Evolutionary conservation across 2,888 invertebrate genomes (phyloP).

Genomic region (Dendrolimus pini): DNA sequence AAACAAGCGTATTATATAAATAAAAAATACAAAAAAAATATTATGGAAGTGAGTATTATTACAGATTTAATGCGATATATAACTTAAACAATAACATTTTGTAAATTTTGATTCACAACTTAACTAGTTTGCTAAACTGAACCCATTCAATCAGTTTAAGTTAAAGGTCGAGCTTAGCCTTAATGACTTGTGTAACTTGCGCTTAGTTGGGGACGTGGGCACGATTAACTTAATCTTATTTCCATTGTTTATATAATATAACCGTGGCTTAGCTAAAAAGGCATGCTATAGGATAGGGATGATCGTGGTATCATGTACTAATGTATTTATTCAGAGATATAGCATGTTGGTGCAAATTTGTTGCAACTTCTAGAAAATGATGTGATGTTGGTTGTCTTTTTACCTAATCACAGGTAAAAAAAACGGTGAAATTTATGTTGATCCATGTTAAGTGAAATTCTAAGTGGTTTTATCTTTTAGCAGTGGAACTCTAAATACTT

Average conservation of each 20-base stretch:
- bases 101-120: not conserved
- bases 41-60: too few relatives aligned
- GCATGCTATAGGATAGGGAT: not conserved
- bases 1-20: too few relatives aligned
- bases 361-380: too few relatives aligned
- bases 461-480: too few relatives aligned
- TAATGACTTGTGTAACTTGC: constrained; percentile 3
- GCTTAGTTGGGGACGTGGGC: not conserved
- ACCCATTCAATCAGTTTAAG: constrained; percentile 1
- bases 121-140: not conserved
- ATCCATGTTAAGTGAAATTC: too few relatives aligned
- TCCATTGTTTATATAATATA: not conserved
- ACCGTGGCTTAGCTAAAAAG: not conserved
- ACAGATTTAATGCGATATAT: too few relatives aligned
- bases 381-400: too few relatives aligned
- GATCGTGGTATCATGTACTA: not conserved
- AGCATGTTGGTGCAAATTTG: too few relatives aligned
- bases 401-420: too few relatives aligned
- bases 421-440: too few relatives aligned
- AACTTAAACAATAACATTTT: not conserved
- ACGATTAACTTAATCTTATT: not conserved
- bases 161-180: constrained; percentile 2
- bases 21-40: too few relatives aligned
- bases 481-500: too few relatives aligned
- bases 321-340: not conserved